Base-by-base conservation (phyloP, 1,140 invertebrate species). In the Phymastichus coffea region DNA sequence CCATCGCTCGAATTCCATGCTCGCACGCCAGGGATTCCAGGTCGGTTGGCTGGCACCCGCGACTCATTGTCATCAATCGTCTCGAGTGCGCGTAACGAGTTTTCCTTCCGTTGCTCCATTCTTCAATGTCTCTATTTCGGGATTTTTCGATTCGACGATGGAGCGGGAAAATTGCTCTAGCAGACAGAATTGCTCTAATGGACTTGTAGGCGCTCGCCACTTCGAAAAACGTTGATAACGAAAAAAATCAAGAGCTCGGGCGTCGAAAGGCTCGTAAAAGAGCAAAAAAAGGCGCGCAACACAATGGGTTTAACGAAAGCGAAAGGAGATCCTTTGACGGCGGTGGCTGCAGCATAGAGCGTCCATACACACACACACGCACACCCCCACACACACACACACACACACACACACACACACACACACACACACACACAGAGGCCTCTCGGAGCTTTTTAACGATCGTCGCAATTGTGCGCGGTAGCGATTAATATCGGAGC, bases 241-340 rank as follows among this genome's bases (percentile, higher is more conserved):
- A n/a, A 26, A 44, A 54, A 43, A 53, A 33, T 19, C 15, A 43
- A 44, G 26, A 33, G 40, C 17, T 46, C 26, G 23, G 22, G 53
- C 38, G 14, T 33, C 1, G 22, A 28, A 22, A 26, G 17, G 33
- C 2, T 25, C 17, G 22, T 55, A 56, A 43, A 15, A 66, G 46
- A 43, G 57, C 9, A n/a, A n/a, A n/a, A n/a, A n/a, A n/a, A n/a
- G n/a, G n/a, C n/a, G n/a, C n/a, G n/a, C n/a, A n/a, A n/a, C n/a
- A n/a, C n/a, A n/a, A n/a, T n/a, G n/a, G n/a, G 12, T 48, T 26
- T 25, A 51, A 48, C 44, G 41, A 59, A 55, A 30, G 40, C 59
- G 59, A 66, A 65, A 68, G 44, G 58, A 6, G 38, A 55, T 61
- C 43, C 38, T 60, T 53, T 35, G 10, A 20, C 38, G 30, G 46